phyloP scores from a whole-genome alignment of 2,888 invertebrate genomes.

The Lamproptera curius region DNA sequence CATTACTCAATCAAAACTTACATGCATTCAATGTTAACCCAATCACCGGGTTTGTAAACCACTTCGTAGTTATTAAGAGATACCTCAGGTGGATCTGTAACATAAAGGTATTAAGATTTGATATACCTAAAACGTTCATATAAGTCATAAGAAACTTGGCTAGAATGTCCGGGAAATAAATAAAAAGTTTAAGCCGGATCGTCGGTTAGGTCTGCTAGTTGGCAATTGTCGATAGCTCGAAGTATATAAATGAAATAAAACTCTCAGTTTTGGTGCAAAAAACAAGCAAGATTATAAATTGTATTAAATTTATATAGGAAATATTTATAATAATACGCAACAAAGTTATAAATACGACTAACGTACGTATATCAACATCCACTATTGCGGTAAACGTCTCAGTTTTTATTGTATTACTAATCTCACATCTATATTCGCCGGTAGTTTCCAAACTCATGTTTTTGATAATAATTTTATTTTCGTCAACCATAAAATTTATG shows the following conservation, averaged over 20 bases:
- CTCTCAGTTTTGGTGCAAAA: not conserved
- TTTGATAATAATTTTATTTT: conserved; percentile 43
- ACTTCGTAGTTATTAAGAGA: conserved; percentile 33
- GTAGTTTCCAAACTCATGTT: conserved; percentile 47
- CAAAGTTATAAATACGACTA: not conserved
- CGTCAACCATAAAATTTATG: conserved; percentile 33
- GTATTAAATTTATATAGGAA: not conserved
- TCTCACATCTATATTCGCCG: conserved; percentile 51
- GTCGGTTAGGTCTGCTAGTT: not conserved
- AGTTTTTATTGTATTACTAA: conserved; percentile 37
- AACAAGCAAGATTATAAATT: not conserved
- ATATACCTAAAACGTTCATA: not conserved
- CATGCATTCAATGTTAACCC: conserved; percentile 47
- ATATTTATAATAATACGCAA: not conserved
- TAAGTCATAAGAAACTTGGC: no score
- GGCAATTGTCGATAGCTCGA: not conserved
- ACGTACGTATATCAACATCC: conserved; percentile 54
- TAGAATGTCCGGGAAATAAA: no score
- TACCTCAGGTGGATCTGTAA: conserved; percentile 49
- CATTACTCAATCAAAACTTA: conserved; percentile 31
- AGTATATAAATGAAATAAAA: not conserved
- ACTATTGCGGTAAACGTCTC: conserved; percentile 37
- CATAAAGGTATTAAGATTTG: not conserved
- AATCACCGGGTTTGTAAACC: conserved; percentile 41
- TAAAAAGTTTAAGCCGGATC: no score